Conservation (phyloP, 1,140 invertebrate species). For the Pectinophora gossypiella region DNA sequence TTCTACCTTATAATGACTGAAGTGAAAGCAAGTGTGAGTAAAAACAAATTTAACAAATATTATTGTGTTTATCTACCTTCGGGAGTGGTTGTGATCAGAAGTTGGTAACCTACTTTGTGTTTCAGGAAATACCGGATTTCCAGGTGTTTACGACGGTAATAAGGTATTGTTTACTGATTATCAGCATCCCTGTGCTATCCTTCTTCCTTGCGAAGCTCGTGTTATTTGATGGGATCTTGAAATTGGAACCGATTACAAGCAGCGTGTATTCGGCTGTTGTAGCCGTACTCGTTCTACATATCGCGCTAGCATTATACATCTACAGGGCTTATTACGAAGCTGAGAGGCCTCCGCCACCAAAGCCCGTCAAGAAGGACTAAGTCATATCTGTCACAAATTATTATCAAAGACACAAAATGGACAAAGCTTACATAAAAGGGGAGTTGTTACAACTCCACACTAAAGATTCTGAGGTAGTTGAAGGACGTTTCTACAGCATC, state of each 20-base stretch:
- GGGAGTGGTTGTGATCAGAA: no score
- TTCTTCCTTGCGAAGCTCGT: slow-evolving; percentile 78
- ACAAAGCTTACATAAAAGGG: slow-evolving; percentile 64
- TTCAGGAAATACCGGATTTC: slow-evolving; percentile 75
- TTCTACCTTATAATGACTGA: slow-evolving; percentile 70
- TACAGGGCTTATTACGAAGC: slow-evolving; percentile 82
- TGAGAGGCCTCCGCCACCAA: slow-evolving; percentile 48
- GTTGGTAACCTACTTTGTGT: slow-evolving; percentile 26
- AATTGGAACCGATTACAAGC: slow-evolving; percentile 77
- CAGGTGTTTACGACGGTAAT: slow-evolving; percentile 79
- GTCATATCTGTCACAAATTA: slow-evolving; percentile 13
- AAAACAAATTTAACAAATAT: not conserved
- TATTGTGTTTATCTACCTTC: no score
- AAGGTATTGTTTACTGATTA: slow-evolving; percentile 79
- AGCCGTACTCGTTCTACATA: slow-evolving; percentile 82
- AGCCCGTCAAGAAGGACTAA: slow-evolving; percentile 68
- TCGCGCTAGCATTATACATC: slow-evolving; percentile 85
- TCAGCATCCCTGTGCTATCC: slow-evolving; percentile 77
- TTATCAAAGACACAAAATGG: slow-evolving; percentile 45
- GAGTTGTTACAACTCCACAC: slow-evolving; percentile 66
- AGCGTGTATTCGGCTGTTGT: slow-evolving; percentile 86
- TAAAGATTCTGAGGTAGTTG: slow-evolving; percentile 53
- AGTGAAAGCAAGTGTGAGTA: slow-evolving; percentile 71
- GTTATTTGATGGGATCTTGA: slow-evolving; percentile 76
- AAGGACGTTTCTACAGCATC: slow-evolving; percentile 65